A percentile compares a stretch with the other conserved stretches of the same genome.
phyloP scores from a whole-genome alignment of 1,140 invertebrate species.

The Nautilus pompilius region DNA sequence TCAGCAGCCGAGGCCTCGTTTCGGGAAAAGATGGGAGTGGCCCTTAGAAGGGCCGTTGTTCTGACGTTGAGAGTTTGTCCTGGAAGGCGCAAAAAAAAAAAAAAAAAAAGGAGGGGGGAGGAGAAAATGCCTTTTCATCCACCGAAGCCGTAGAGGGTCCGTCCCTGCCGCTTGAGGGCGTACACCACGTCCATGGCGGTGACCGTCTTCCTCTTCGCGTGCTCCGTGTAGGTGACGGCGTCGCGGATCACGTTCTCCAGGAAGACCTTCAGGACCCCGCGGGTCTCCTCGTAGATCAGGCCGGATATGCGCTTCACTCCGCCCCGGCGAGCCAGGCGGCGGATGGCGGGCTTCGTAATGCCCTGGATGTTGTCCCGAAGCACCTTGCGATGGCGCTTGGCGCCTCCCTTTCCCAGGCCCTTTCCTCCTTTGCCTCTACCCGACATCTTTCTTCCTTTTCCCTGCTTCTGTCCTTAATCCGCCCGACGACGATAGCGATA shows the following conservation, averaged over 20 bases:
- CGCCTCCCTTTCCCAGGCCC: slow-evolving; percentile 46
- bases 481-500: too few species aligned
- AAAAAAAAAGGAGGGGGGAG: too few species aligned
- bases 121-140: slow-evolving; percentile 47
- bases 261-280: slow-evolving; percentile 68
- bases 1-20: too few species aligned
- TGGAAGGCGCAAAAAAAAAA: too few species aligned
- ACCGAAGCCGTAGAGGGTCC: slow-evolving; percentile 66
- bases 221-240: slow-evolving; percentile 78
- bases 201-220: slow-evolving; percentile 77
- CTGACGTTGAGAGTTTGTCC: neutral
- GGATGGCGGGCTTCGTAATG: slow-evolving; percentile 68
- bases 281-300: slow-evolving; percentile 63
- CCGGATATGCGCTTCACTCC: slow-evolving; percentile 75
- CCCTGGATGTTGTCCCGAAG: slow-evolving; percentile 73
- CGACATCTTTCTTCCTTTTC: slow-evolving; percentile 38
- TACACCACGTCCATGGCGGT: slow-evolving; percentile 88
- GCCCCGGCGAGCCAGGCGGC: slow-evolving; percentile 68
- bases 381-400: slow-evolving; percentile 52
- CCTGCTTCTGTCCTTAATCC: too few species aligned
- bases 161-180: slow-evolving; percentile 77
- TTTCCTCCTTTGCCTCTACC: slow-evolving; percentile 49
- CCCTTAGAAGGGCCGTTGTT: slow-evolving; percentile 26
- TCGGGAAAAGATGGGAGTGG: too few species aligned
- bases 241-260: slow-evolving; percentile 79